A percentile compares a stretch with the other conserved stretches of the same genome.
phyloP scores from a whole-genome alignment of 2,888 invertebrate genomes.

The Drosophila quasianomalipes region DNA sequence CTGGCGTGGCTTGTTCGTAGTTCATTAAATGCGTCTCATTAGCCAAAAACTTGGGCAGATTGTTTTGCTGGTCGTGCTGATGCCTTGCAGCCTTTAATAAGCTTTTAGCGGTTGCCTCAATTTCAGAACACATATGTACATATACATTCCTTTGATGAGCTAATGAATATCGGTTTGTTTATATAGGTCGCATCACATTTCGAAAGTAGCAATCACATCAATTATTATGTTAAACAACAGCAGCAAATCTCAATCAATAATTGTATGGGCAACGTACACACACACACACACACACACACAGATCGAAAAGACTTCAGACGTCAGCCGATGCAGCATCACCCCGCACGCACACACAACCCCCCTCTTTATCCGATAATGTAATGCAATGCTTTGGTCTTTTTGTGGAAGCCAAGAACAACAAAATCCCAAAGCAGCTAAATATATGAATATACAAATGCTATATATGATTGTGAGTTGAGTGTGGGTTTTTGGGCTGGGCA shows the following conservation, averaged over 20 bases:
- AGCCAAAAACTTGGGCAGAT: constrained; percentile 53
- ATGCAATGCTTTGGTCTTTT: constrained; percentile 66
- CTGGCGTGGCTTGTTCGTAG: constrained; percentile 56
- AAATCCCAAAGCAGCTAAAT: constrained; percentile 33
- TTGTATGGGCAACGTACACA: constrained; percentile 1
- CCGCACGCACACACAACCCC: neutral
- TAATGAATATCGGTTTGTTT: constrained; percentile 46
- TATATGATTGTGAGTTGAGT: constrained; percentile 23
- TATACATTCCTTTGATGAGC: constrained; percentile 11
- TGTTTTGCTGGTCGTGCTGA: constrained; percentile 7
- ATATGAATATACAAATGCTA: constrained; percentile 9
- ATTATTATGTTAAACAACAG: constrained; percentile 65
- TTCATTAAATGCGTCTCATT: constrained; percentile 69
- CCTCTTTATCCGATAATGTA: constrained; percentile 1
- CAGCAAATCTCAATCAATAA: constrained; percentile 53
- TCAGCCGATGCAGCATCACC: constrained; percentile 3
- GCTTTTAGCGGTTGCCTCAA: constrained; percentile 27
- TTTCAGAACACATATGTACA: constrained; percentile 22
- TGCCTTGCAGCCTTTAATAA: constrained; percentile 24
- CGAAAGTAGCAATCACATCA: constrained; percentile 67
- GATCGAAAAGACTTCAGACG: constrained; percentile 9
- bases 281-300: neutral
- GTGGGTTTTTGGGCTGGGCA: constrained; percentile 38
- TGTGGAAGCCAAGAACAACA: constrained; percentile 49
- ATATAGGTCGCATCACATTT: constrained; percentile 48